Evolutionary conservation across 2,797 vertebrate genomes (phyloP).

Genomic region (Bucorvus abyssinicus): DNA sequence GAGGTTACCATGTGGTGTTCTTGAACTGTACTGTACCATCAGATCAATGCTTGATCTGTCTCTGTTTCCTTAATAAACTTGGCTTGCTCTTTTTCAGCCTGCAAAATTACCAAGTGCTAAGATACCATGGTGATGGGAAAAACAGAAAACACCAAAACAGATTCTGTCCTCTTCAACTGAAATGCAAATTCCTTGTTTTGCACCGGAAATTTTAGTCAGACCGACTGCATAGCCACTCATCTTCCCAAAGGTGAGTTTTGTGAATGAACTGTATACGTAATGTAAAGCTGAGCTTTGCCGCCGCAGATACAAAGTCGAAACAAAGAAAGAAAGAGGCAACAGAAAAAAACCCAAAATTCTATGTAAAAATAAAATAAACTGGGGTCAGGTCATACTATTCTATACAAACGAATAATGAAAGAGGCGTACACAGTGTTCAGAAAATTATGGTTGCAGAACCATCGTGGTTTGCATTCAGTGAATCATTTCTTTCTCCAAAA

Average conservation of each 20-base stretch:
- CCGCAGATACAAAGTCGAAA: neutral
- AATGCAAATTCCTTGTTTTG: conserved; percentile 32
- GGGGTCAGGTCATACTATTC: neutral
- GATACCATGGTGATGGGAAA: conserved; percentile 16
- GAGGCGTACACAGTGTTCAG: neutral
- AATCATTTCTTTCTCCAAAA: neutral
- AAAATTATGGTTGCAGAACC: neutral
- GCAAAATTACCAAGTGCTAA: neutral
- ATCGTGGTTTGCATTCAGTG: neutral
- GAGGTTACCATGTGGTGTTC: neutral
- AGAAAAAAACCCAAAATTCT: neutral
- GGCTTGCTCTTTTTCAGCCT: conserved; percentile 34
- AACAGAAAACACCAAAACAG: neutral
- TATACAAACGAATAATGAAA: neutral
- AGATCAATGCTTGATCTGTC: neutral
- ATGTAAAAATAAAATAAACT: neutral
- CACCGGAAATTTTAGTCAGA: conserved; percentile 26
- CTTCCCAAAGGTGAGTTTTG: neutral
- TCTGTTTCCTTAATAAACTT: neutral
- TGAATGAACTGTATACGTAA: neutral
- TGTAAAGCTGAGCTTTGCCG: neutral
- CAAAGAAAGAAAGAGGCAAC: neutral
- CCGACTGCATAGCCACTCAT: neutral
- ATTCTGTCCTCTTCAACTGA: conserved; percentile 36
- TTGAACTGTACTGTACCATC: neutral